Base-by-base conservation (phyloP, 1,140 invertebrate genomes). In the Diachasma alloeum region DNA sequence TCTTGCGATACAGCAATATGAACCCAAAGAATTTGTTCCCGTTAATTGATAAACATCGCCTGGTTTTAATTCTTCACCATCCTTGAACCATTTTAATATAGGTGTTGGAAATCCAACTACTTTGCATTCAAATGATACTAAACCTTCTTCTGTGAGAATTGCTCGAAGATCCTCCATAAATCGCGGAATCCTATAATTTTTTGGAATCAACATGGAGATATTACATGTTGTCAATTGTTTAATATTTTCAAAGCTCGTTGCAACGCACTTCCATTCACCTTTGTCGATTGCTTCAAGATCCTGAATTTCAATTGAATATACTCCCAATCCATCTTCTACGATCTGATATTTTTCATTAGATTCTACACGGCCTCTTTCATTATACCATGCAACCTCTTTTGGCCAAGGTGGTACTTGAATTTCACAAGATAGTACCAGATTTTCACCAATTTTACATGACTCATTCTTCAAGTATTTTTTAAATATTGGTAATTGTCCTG, bases 111-210 rank as follows among this genome's bases (percentile, higher is more conserved):
- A 97, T 0, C 96, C 96, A 8, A 97, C 96, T 0, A 97, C 96
- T 89, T 97, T 97, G 84, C 96, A 97, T 85, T 97, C 96, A 82
- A 97, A 97, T 0, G 96, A 97, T 3, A 97, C 96, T 5, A 97
- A 87, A 1, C 96, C 96, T 91, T 97, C 96, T 84, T 97, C 96
- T 0, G 96, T 97, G 22, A 97, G 90, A 42, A 97, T 92, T 5
- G 96, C 96, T 86, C 95, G 95, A 19, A 97, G 90, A 79, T 94
- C 95, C 86, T 97, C 96, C 92, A 97, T 94, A 86, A 97, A 97
- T 79, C 94, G 90, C 15, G 96, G 96, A 85, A 95, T 95, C 79
- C 95, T 92, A 82, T 97, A 97, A 84, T 96, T 97, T 85, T 96
- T 96, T 59, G 96, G 96, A 86, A 97, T 94, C 78, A 93, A 92